Base-by-base conservation (phyloP, 2,113 vertebrate species). In the Xiphophorus maculatus region DNA sequence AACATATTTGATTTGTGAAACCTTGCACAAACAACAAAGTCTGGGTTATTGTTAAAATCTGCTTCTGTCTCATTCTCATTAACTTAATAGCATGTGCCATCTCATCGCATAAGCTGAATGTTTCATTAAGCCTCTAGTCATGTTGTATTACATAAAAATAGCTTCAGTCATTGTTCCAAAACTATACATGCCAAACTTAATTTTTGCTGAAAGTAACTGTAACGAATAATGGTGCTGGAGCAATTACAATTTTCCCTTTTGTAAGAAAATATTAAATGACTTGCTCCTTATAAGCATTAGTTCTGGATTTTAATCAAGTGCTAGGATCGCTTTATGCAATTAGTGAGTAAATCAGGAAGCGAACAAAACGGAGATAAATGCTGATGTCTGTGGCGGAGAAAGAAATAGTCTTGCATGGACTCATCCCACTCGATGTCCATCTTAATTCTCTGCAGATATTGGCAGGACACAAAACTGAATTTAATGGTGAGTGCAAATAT, bases 221-320 rank as follows among this genome's bases (percentile, higher is more conserved):
- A 87, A 91, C 88, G 89, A 84, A 87, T 85, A 90, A 83, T 88
- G 82, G 74, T 77, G 85, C 82, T 76, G 76, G 74, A 19, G 28
- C 69, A 82, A 87, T 89, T 81, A 80, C 37, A 30, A 63, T 68
- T 63, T 84, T 84, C 79, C 73, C 63, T 82, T 82, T 91, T 87
- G 73, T 71, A 66, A 42, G 79, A 84, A 88, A 87, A 81, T 68
- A 77, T 80, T 66, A 67, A 77, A 65, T 54, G 54, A 77, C 78
- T 81, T 88, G 81, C 72, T 68, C 81, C 73, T 74, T 67, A 71
- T 85, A 69, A 78, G 77, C 83, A 84, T 93, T 88, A 89, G 92
- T 72, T 14, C n/a, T 66, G 63, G 27, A 90, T 76, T 89, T 90
- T 66, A 89, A 93, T 90, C 86, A 86, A 82, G 81, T 85, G 87